Percentiles rank a stretch among this genome's conserved stretches.
phyloP scores from a whole-genome alignment of 2,113 vertebrate species.

The Damaliscus lunatus region DNA sequence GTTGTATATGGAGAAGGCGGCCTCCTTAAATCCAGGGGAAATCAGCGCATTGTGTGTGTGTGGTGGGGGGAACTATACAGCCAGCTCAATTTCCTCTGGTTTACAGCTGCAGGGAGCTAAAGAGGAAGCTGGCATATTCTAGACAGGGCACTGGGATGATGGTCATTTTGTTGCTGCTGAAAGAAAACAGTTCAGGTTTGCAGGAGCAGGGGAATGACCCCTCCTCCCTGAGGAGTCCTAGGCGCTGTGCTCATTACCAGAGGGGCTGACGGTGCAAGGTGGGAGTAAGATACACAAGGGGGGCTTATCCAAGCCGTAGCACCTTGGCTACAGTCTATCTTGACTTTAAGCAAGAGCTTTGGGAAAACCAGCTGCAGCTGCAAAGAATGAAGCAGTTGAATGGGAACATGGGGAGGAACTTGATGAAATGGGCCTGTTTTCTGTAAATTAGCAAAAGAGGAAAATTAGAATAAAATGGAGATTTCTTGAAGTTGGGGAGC shows the following conservation, averaged over 20 bases:
- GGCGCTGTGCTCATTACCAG: background rate
- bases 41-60: background rate
- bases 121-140: background rate
- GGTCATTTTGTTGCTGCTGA: background rate
- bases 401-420: background rate
- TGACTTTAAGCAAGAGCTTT: slow-evolving; percentile 50
- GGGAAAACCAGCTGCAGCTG: slow-evolving; percentile 16
- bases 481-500: background rate
- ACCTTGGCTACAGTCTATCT: background rate
- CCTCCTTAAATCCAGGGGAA: background rate
- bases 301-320: slow-evolving; percentile 48
- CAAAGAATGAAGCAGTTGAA: background rate
- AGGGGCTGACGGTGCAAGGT: background rate
- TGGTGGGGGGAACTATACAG: too few species aligned
- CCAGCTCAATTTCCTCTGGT: background rate
- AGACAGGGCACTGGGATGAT: background rate
- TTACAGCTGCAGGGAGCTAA: background rate
- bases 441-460: background rate
- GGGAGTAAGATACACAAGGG: background rate
- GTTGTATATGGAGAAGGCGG: background rate
- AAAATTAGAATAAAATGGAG: background rate
- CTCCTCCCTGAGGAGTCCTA: background rate
- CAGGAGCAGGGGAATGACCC: background rate
- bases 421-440: background rate
- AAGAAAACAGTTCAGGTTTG: background rate